A percentile compares a stretch with the other conserved stretches of the same genome.
These are phyloP conservation scores for Luperina testacea DNA, from an alignment of 2,888 invertebrate genomes.

Conservation along the genomic window DNA sequence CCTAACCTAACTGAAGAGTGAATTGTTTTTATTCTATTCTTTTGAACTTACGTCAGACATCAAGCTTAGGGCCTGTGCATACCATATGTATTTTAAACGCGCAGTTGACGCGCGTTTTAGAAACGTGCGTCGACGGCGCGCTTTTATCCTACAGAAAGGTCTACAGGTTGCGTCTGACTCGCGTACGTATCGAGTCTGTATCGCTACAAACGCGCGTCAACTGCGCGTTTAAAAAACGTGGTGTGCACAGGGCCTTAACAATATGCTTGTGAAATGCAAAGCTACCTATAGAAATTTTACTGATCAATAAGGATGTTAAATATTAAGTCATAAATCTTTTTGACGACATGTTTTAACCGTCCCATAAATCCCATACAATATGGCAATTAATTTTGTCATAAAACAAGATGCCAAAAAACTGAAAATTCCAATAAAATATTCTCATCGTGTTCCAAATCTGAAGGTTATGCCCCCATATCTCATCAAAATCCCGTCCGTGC, in stretches of 20 bases:
- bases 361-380: slow-evolving; percentile 20
- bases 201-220: no score
- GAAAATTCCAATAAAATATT: slow-evolving; percentile 23
- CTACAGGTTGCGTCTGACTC: no score
- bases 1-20: slow-evolving; percentile 5
- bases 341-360: slow-evolving; percentile 3
- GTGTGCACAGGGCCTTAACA: not conserved
- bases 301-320: slow-evolving; percentile 7
- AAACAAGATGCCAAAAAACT: not conserved
- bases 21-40: slow-evolving; percentile 9
- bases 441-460: slow-evolving; percentile 38
- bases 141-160: no score
- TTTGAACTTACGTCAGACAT: slow-evolving; percentile 8
- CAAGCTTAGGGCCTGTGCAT: not conserved
- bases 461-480: slow-evolving; percentile 50
- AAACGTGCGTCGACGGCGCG: no score
- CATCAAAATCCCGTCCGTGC: slow-evolving; percentile 59
- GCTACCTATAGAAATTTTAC: not conserved
- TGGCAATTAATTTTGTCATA: not conserved
- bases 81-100: no score
- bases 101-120: no score
- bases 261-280: not conserved
- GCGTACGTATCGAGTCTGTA: no score
- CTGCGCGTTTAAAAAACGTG: no score
- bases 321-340: slow-evolving; percentile 23